Evolutionary conservation across 2,888 invertebrate genomes (phyloP), one percentile per base, ranked within the genome.

Genomic region (Elmis aenea): DNA sequence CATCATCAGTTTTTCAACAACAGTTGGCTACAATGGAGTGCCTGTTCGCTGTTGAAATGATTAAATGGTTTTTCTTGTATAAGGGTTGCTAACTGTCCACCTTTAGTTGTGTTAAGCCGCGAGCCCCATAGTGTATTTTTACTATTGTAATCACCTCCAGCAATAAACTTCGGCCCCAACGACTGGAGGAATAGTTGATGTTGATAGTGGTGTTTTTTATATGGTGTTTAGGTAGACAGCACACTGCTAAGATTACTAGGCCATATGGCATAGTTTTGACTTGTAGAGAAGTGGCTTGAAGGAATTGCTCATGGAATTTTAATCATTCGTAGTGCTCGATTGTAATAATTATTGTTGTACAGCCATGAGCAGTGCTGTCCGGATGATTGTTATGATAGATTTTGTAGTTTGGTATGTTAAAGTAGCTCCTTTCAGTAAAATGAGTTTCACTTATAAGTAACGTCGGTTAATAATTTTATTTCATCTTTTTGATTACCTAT

Each of bases 231-330:
- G 9, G 18, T 10, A 18, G 15, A 27, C 9, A 27, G n/a, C 9
- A 27, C 6, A 27, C 8, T 9, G n/a, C 28, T n/a, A n/a, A 28
- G 20, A 28, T 14, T n/a, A n/a, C n/a, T n/a, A n/a, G n/a, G n/a
- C n/a, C n/a, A n/a, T n/a, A n/a, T n/a, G n/a, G n/a, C n/a, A n/a
- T n/a, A n/a, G 13, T n/a, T 9, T 27, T 27, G 8, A 28, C 12
- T 27, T 27, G 6, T 3, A 27, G 8, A 3, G 8, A 5, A 9
- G 15, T 15, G 9, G 28, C 15, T 12, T 27, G 18, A 10, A 14
- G 6, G 10, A 23, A 10, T 23, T n/a, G 5, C 6, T 23, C 10
- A n/a, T 3, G 5, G 2, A 3, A 5, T 23, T 3, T 5, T 3
- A 5, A 5, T n/a, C 10, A 6, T 23, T 23, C 23, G 12, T 23